Evolutionary conservation across 2,113 vertebrate species (phyloP).

Genomic region (Pollimyrus isidori): DNA sequence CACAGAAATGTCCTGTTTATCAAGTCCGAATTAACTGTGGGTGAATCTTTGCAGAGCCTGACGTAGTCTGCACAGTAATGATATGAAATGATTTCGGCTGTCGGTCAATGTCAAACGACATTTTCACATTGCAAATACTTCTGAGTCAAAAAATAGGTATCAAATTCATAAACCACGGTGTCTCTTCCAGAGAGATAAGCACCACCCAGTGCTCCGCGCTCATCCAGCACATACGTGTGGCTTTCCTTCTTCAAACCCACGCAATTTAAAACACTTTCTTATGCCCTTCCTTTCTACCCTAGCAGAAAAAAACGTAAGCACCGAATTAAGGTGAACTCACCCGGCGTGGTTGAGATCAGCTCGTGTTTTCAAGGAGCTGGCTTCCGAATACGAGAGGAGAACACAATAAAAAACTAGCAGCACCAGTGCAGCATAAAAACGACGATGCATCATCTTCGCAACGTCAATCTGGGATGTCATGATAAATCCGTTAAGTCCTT

Average conservation of each 20-base stretch:
- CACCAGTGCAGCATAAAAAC: constrained; percentile 45
- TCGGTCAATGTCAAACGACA: not conserved
- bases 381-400: constrained; percentile 48
- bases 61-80: not conserved
- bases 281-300: not conserved
- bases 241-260: not conserved
- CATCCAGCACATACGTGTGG: not conserved
- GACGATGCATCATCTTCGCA: constrained; percentile 50
- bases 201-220: not conserved
- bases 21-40: not conserved
- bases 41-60: not conserved
- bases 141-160: not conserved
- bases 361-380: constrained; percentile 49
- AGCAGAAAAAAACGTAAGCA: not conserved
- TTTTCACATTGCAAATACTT: not conserved
- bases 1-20: not conserved
- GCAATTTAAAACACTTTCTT: not conserved
- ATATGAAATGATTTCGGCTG: not conserved
- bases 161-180: not conserved
- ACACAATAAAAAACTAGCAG: constrained; percentile 46
- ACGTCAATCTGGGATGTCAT: not conserved
- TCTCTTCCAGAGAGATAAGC: not conserved
- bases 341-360: constrained; percentile 46
- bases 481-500: not conserved
- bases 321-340: constrained; percentile 37